Percentiles rank a stretch among this genome's conserved stretches.
phyloP scores from a whole-genome alignment of 2,113 vertebrate genomes.

The Vicugna pacos region DNA sequence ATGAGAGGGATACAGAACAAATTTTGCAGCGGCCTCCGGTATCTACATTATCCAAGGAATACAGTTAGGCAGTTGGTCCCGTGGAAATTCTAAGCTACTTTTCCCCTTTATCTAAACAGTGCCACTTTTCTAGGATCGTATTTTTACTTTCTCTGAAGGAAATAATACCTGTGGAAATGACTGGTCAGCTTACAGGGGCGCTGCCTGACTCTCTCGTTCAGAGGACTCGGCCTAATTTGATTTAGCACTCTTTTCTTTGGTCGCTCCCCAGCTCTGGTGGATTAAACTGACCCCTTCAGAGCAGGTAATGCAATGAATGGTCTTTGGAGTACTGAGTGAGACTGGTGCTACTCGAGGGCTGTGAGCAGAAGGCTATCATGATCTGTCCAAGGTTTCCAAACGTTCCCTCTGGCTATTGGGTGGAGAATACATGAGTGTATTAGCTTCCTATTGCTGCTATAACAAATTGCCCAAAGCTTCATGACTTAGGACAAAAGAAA shows the following conservation, averaged over 20 bases:
- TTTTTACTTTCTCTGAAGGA: neutral
- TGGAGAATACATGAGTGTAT: neutral
- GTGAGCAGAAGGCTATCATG: neutral
- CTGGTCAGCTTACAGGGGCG: neutral
- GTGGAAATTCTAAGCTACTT: neutral
- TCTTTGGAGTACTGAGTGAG: neutral
- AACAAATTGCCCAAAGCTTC: neutral
- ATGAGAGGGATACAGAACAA: rapidly evolving
- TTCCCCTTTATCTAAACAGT: neutral
- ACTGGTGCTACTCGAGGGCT: neutral
- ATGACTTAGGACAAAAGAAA: neutral
- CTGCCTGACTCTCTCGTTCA: neutral
- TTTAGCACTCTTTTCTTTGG: neutral
- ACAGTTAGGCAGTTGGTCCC: neutral
- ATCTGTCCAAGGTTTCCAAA: neutral
- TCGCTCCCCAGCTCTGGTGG: neutral
- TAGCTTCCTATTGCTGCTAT: neutral
- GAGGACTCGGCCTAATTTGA: neutral
- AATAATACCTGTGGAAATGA: neutral
- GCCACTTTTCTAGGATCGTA: neutral
- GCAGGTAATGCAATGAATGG: neutral
- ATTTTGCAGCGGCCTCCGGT: neutral
- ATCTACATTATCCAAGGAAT: neutral
- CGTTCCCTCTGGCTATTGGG: neutral
- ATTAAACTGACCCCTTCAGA: neutral